Base-by-base conservation (phyloP, 2,113 vertebrate species). In the Aythya baeri region DNA sequence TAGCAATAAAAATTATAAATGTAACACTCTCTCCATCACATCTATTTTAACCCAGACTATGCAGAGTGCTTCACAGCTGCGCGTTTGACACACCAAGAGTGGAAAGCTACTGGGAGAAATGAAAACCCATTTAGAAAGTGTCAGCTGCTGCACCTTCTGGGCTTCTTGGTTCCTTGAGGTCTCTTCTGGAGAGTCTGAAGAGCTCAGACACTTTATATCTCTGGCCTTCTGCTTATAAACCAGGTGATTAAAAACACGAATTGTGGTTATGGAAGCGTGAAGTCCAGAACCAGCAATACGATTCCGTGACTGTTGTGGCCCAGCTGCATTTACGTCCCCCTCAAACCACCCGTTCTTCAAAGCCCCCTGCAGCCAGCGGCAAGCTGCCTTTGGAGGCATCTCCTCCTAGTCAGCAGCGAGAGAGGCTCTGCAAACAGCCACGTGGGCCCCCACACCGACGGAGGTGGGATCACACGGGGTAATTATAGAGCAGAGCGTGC, bases 301-400 rank as follows among this genome's bases (percentile, higher is more conserved):
- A 27, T 9, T 12, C 26, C 26, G 27, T 0, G 8, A 11, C 34
- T 17, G 1, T 7, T 2, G 2, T 9, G 23, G 54, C 21, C 17
- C 8, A 20, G 61, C 29, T 1, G 3, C 17, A 0, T 20, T 21
- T 21, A 41, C 31, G 14, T n/a, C 49, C 1, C 4, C n/a, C 52
- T 15, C 46, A 4, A 43, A 31, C 26, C 5, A 16, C 13, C 32
- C 14, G 57, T 4, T 76, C 72, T 4, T 11, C 1, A 2, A 9
- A 31, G 36, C 36, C 46, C 75, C 31, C 18, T 11, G 27, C 34
- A 68, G 91, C 22, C n/a, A 22, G 34, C 17, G n/a, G 27, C 29
- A 44, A 62, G 23, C 70, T 58, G 65, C 36, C 55, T 52, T 25
- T 38, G 70, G 65, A 75, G 65, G 58, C 18, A 12, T 5, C 58